phyloP scores from a whole-genome alignment of 1,140 invertebrate species.

The Scaptomyza pallida region DNA sequence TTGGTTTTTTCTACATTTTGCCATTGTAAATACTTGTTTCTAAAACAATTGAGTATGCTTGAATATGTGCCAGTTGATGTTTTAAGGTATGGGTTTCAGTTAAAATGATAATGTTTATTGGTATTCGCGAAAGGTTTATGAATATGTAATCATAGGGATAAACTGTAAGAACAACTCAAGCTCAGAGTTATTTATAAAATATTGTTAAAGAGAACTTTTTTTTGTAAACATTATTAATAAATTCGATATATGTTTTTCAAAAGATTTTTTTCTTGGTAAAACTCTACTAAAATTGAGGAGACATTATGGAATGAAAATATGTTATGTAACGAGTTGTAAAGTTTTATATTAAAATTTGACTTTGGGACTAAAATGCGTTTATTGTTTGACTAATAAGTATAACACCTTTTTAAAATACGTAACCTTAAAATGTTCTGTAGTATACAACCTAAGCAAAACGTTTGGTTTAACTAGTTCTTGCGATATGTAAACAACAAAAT shows the following conservation, averaged over 20 bases:
- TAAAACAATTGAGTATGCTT: conserved; percentile 51
- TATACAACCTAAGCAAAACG: conserved; percentile 64
- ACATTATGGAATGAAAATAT: conserved; percentile 18
- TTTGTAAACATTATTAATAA: conserved; percentile 45
- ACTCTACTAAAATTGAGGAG: conserved; percentile 55
- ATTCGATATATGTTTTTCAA: conserved; percentile 43
- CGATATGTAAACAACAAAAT: conserved; percentile 46
- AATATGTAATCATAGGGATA: conserved; percentile 36
- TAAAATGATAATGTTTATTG: conserved; percentile 67
- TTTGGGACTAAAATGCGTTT: conserved; percentile 21
- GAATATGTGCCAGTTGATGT: conserved; percentile 64
- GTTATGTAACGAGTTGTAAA: not conserved
- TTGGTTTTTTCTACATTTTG: conserved; percentile 43
- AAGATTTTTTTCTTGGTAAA: conserved; percentile 5
- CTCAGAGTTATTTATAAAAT: conserved; percentile 11
- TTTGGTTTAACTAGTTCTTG: conserved; percentile 39
- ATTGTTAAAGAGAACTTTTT: conserved; percentile 22
- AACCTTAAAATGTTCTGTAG: conserved; percentile 11
- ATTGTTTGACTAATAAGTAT: conserved; percentile 26
- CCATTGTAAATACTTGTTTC: conserved; percentile 55
- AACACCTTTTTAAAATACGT: conserved; percentile 36
- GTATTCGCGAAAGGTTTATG: conserved; percentile 54
- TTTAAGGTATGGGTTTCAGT: conserved; percentile 20
- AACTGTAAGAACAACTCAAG: conserved; percentile 6
- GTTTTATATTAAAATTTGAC: conserved; percentile 3